Base-by-base conservation (phyloP, 30 jellyfish, hydroid and myxozoan genomes). In the Pseudorhiza aurosa region DNA sequence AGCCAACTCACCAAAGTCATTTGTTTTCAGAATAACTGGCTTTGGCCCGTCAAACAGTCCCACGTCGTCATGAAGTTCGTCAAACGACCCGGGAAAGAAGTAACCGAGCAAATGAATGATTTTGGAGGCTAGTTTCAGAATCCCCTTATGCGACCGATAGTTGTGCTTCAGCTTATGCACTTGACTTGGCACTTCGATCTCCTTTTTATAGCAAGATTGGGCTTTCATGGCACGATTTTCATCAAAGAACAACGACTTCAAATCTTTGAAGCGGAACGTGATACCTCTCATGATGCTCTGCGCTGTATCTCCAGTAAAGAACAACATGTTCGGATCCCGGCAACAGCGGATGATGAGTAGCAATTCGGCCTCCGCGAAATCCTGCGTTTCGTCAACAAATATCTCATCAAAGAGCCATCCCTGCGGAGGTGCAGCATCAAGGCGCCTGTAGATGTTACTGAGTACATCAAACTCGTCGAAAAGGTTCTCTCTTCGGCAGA, bases 221-320 rank as follows among this genome's bases (percentile, higher is more conserved):
- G 81, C 93, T 27, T 82, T 69, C 26, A 39, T 31, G 5, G 95
- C 96, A n/a, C n/a, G n/a, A n/a, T n/a, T n/a, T n/a, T n/a, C n/a
- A 35, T 37, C 37, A 83, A 27, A 60, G 45, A 83, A 85, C 83
- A 91, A 71, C 1, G 96, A 71, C 10, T 71, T 62, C 35, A 91
- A 77, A 64, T 91, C 98, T 39, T 85, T 72, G 84, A 91, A 91
- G 25, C 98, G 33, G 81, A 91, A 91, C 1, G 98, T 57, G 27
- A 91, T 91, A 0, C 98, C 98, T 33, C 95, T 57, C 87, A 77
- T 76, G 39, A 91, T 91, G 71, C 96, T 83, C 46, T 91, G 98
- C 4, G 98, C 98, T 14, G 98, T 91, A 57, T 91, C 98, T 0
- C 98, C 98, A 8, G 98, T 79, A 68, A 91, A 73, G 49, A 91